Percentiles rank a stretch among this genome's conserved stretches.
phyloP scores from a whole-genome alignment of 2,113 vertebrate genomes.

The Trichechus manatus region DNA sequence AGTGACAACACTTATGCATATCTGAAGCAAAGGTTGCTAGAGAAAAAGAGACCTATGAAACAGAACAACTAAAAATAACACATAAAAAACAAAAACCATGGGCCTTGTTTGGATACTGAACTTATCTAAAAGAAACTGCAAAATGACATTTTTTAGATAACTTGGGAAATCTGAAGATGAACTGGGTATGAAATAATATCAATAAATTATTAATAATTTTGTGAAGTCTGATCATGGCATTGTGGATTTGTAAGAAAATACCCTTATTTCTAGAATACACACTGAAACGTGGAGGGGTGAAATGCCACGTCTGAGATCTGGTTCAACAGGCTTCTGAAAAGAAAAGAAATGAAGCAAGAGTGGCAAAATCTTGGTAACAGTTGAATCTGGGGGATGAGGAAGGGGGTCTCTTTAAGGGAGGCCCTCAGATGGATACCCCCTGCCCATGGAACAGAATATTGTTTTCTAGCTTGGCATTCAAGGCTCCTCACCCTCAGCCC shows the following conservation, averaged over 20 bases:
- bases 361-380: background rate
- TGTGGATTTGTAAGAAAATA: background rate
- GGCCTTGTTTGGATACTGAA: background rate
- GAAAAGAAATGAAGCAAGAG: background rate
- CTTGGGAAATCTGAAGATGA: background rate
- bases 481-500: background rate
- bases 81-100: background rate
- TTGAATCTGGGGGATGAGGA: background rate
- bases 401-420: background rate
- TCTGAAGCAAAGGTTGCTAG: background rate
- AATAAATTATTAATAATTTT: background rate
- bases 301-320: background rate
- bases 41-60: background rate
- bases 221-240: background rate
- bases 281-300: background rate
- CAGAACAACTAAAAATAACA: constrained; percentile 4
- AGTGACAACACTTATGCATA: background rate
- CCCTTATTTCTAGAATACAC: background rate
- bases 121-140: background rate
- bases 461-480: background rate
- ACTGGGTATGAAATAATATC: background rate
- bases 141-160: background rate
- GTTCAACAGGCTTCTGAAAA: background rate
- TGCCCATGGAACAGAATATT: background rate
- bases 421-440: background rate